These are phyloP conservation scores for Apocrypta bakeri DNA, from an alignment of 1,140 invertebrate species.

Conservation along the genomic window DNA sequence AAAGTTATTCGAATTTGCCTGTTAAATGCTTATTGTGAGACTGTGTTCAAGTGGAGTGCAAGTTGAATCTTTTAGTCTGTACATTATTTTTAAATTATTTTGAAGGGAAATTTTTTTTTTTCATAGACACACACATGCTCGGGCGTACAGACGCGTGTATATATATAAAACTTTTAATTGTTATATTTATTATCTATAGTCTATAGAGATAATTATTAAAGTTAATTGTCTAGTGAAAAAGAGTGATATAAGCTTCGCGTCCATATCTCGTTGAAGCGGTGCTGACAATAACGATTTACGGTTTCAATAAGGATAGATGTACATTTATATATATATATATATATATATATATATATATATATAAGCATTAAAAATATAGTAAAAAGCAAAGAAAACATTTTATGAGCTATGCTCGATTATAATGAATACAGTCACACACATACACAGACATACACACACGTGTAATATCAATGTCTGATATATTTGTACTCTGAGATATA, in stretches of 20 bases:
- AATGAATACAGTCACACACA: neutral
- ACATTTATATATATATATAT: conserved; percentile 54
- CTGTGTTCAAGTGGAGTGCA: conserved; percentile 36
- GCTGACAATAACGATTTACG: conserved; percentile 63
- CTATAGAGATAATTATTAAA: conserved; percentile 13
- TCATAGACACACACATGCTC: too few relatives aligned
- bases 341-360: conserved; percentile 52
- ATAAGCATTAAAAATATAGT: conserved; percentile 43
- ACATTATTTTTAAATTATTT: neutral
- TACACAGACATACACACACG: conserved; percentile 16
- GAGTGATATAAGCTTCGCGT: conserved; percentile 27
- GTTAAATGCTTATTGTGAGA: conserved; percentile 48
- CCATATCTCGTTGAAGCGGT: conserved; percentile 60
- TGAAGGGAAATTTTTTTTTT: too few relatives aligned
- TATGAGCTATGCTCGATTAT: conserved; percentile 31
- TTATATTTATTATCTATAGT: conserved; percentile 58
- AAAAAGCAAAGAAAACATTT: conserved; percentile 38
- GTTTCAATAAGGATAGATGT: conserved; percentile 54
- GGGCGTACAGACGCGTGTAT: too few relatives aligned
- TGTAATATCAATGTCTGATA: neutral
- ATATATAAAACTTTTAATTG: conserved; percentile 54
- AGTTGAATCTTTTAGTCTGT: conserved; percentile 33
- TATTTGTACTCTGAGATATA: conserved; percentile 18
- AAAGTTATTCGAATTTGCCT: conserved; percentile 62
- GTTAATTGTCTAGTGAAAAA: conserved; percentile 20